Evolutionary conservation across 64 coral and sea anemone species (phyloP), one percentile per base, ranked within the genome.

Genomic region (Montipora foliosa): DNA sequence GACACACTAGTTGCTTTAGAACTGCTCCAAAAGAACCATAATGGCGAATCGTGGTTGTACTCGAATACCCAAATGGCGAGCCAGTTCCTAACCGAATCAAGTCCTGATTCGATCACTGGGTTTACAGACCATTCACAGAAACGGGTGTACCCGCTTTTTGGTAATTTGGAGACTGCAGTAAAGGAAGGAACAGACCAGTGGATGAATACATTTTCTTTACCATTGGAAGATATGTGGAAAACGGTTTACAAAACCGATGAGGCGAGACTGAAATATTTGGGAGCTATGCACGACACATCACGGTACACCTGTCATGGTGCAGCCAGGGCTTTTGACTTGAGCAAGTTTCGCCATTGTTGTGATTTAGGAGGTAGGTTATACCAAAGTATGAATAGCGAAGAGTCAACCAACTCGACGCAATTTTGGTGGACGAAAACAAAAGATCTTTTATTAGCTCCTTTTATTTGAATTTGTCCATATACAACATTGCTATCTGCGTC

Each of bases 131-230:
- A 8, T 57, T 2, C 53, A 57, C 53, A 57, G 11, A 57, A 57
- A 57, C 6, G 2, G 0, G 53, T 11, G 53, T 89, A 89, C 5
- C 84, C 44, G 0, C 55, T 96, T 6, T 83, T 96, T 12, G 79
- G 77, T 16, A 77, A 89, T 13, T 46, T 92, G 21, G 71, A 77
- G 5, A 89, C 55, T 50, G 94, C 94, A 44, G 78, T 92, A 5
- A 86, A 25, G 5, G 94, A 96, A 16, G 94, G 94, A 20, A 53
- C 69, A n/a, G 92, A 76, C 61, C 94, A 93, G 81, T 96, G 94
- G 94, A 20, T 83, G 52, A 92, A 55, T 9, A 87, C 94, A 3
- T 95, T 95, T 37, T 75, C 75, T 11, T 44, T 51, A 9, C 75
- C 90, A 14, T 49, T 84, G 5, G 83, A 77, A 13, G 84, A 88